Evolutionary conservation across 2,888 invertebrate species (phyloP).

Genomic region (Synanthedon tipuliformis): DNA sequence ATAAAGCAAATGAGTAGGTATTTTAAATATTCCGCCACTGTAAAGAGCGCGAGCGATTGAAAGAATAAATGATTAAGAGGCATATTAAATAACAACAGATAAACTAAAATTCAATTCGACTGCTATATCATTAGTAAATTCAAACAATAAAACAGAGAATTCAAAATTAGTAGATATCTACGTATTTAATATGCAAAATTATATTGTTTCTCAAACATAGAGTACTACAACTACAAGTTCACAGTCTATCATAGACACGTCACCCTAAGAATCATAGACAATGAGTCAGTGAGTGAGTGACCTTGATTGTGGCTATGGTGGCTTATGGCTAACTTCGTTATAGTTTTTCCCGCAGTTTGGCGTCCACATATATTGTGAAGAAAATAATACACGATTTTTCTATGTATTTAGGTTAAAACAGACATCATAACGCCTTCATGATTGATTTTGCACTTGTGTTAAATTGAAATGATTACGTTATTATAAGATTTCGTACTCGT

Average conservation of each 20-base stretch:
- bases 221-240: background rate
- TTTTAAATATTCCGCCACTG: no score
- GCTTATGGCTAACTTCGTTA: constrained; percentile 50
- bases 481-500: constrained; percentile 45
- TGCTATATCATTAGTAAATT: no score
- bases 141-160: no score
- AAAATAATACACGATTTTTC: constrained; percentile 48
- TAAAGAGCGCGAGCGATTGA: no score
- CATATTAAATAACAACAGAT: no score
- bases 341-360: constrained; percentile 70
- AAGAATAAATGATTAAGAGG: no score
- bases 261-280: constrained; percentile 8
- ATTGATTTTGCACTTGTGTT: constrained; percentile 39
- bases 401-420: constrained; percentile 56
- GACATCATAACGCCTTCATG: constrained; percentile 26
- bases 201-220: background rate
- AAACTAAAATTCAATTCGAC: no score
- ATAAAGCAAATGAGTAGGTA: no score
- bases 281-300: constrained; percentile 14
- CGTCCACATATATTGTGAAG: constrained; percentile 60
- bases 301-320: constrained; percentile 26
- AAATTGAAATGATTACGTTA: constrained; percentile 44
- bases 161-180: no score
- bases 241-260: background rate
- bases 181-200: background rate